Base-by-base conservation (phyloP, 2,888 invertebrate species). In the Aphrophora alni region DNA sequence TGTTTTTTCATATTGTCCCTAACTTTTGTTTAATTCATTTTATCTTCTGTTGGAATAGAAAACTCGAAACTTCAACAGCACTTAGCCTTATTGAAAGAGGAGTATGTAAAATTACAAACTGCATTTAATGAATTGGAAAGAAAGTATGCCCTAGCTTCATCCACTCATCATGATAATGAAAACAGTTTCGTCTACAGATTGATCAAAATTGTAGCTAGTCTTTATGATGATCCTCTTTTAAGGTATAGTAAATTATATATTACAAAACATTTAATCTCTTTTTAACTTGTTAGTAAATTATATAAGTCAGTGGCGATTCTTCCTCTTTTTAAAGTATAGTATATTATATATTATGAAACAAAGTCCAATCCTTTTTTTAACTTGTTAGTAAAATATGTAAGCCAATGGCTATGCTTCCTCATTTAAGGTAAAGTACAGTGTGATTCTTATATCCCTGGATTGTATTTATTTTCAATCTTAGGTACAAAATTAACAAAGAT, bases 61-160 rank as follows among this genome's bases (percentile, higher is more conserved):
- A 89, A 89, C 72, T 85, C 86, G 7, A 91, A 91, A 86, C 86
- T 91, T 75, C 96, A 97, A 88, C 96, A 96, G 88, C 97, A 98
- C 88, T 90, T 98, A 84, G 89, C 93, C 80, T 90, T 98, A 81
- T 90, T 98, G 82, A 93, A 96, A 86, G 96, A 97, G 85, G 97
- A 98, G 88, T 98, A 98, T 89, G 94, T 96, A 8, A 97, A 96
- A 88, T 90, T 98, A 38, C 97, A 97, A 87, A 92, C 92, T 74
- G 93, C 93, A 83, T 94, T 95, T 87, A 92, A 92, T 8, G 96
- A 97, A 85, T 88, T 97, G 33, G 96, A 97, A 87, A 92, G 93
- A 84, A 96, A 96, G 88, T 96, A 96, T 87, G 94, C 94, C 83
- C 91, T 95, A 83, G 93, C 93, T 0, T 93, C 94, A 59, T 94